Percentiles rank a stretch among this genome's conserved stretches.
phyloP scores from a whole-genome alignment of 2,888 invertebrate genomes.

The Nebria salina region DNA sequence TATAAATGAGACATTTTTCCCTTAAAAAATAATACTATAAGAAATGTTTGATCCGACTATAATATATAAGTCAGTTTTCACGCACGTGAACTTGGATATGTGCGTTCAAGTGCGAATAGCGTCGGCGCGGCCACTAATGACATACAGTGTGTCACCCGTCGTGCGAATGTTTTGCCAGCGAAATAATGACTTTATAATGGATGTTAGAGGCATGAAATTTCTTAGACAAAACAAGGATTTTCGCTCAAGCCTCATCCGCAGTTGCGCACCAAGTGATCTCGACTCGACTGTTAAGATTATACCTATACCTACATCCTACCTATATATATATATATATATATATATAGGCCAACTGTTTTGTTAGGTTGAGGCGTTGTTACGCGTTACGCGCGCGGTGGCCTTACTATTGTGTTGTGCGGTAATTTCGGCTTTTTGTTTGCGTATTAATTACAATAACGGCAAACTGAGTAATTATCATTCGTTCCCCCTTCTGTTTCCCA shows the following conservation, averaged over 20 bases:
- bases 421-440: slow-evolving; percentile 40
- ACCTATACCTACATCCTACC: neutral
- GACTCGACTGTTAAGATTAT: slow-evolving; percentile 8
- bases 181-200: slow-evolving; percentile 56
- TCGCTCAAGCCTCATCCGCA: slow-evolving; percentile 2
- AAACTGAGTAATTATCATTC: slow-evolving; percentile 23
- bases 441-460: slow-evolving; percentile 31
- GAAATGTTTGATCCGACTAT: too few relatives aligned
- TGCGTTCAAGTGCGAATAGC: neutral
- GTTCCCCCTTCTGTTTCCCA: neutral
- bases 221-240: slow-evolving; percentile 44
- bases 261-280: neutral
- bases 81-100: neutral
- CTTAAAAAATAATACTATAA: too few relatives aligned
- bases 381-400: neutral
- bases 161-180: slow-evolving; percentile 55
- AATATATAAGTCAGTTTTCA: too few relatives aligned
- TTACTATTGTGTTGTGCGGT: slow-evolving; percentile 26
- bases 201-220: slow-evolving; percentile 51
- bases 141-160: slow-evolving; percentile 39
- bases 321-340: too few relatives aligned
- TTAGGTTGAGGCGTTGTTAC: slow-evolving; percentile 4
- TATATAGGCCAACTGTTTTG: slow-evolving; percentile 29
- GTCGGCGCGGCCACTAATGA: slow-evolving; percentile 2
- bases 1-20: too few relatives aligned